Conservation (phyloP, 2,113 vertebrate genomes). For the Eulemur macaco region DNA sequence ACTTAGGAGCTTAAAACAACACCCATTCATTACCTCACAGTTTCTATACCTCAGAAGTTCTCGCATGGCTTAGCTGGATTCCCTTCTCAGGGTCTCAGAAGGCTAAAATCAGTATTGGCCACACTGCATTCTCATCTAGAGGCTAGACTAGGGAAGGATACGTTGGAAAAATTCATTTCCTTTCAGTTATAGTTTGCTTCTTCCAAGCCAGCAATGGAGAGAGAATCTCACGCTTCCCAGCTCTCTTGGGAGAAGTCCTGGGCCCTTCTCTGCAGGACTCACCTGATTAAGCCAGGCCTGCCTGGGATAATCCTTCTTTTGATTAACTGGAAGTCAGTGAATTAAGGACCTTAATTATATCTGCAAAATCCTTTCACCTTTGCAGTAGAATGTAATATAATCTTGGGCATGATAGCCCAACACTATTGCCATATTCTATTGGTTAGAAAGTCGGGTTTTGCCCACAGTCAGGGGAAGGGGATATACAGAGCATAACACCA, state of each 20-base stretch:
- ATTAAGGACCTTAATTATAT: neutral
- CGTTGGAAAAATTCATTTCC: neutral
- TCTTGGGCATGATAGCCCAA: neutral
- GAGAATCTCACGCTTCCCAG: neutral
- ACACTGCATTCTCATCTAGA: neutral
- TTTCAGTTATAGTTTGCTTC: neutral
- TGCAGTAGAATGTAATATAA: neutral
- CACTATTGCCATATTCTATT: neutral
- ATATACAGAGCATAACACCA: neutral
- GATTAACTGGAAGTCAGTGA: neutral
- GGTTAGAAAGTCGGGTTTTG: neutral
- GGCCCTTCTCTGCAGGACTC: neutral
- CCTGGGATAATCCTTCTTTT: neutral
- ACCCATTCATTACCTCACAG: neutral
- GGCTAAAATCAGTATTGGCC: neutral
- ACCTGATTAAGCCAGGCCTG: neutral
- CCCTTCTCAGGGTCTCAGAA: neutral
- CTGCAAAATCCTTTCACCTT: slow-evolving; percentile 33
- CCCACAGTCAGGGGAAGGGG: neutral
- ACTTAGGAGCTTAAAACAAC: neutral
- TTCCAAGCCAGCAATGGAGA: neutral
- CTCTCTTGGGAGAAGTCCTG: neutral
- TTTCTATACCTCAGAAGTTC: slow-evolving; percentile 6
- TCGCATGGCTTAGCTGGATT: neutral
- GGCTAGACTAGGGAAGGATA: neutral